Conservation (phyloP, 2,888 invertebrate species). For the Morpho deidamia region DNA sequence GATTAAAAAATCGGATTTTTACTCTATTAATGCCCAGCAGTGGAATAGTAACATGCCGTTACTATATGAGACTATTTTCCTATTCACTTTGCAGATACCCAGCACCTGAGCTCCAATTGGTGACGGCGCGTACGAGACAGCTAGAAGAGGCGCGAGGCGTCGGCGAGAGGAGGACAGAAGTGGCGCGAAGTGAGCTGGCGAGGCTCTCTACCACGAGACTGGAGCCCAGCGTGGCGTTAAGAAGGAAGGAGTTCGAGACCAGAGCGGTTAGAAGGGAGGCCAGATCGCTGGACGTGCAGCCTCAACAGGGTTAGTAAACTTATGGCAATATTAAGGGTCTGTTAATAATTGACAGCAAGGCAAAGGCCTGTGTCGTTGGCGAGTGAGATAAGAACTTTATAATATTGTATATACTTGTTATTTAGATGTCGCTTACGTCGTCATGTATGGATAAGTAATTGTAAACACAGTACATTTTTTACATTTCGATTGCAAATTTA, state of each 20-base stretch:
- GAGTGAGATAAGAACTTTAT: too few species aligned
- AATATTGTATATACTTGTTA: too few species aligned
- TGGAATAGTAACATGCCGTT: too few species aligned
- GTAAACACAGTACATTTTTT: too few species aligned
- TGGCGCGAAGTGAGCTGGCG: constrained; percentile 83
- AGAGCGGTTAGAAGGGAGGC: constrained; percentile 64
- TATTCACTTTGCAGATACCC: constrained; percentile 48
- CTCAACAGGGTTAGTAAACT: constrained; percentile 47
- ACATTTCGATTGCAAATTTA: too few species aligned
- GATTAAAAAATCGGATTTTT: too few species aligned
- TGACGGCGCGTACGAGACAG: constrained; percentile 85
- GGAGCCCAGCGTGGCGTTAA: constrained; percentile 85
- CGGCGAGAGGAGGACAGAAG: constrained; percentile 80
- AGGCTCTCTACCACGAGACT: constrained; percentile 82
- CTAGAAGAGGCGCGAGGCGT: constrained; percentile 84
- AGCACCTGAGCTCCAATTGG: constrained; percentile 79
- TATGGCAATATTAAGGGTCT: background rate
- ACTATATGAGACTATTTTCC: background rate
- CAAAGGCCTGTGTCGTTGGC: too few species aligned
- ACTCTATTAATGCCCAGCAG: too few species aligned
- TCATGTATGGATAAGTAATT: too few species aligned
- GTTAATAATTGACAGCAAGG: too few species aligned
- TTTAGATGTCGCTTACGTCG: too few species aligned
- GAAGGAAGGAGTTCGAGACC: constrained; percentile 85
- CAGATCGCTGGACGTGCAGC: constrained; percentile 67